Evolutionary conservation across 1,140 invertebrate species (phyloP), one percentile per base, ranked within the genome.

Genomic region (Listronotus oregonensis): DNA sequence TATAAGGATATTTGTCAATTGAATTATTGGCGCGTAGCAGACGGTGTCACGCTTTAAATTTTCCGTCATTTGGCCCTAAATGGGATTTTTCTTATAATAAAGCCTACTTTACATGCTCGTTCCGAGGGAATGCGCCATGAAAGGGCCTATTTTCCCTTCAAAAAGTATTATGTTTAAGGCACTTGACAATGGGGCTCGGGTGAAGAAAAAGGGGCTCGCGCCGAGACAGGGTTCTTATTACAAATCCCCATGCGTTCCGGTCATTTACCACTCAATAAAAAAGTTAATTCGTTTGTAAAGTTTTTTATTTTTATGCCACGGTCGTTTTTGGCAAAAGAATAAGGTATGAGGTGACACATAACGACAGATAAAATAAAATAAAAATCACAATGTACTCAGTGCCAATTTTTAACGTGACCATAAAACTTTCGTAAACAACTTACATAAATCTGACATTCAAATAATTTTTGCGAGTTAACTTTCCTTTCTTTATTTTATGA

Each of bases 91-190:
- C 66, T 66, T 71, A 69, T 73, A 71, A 73, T 72, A 71, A 69
- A 74, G 65, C 58, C 69, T 71, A 69, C 66, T 74, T 71, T 74
- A 74, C 71, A 74, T 73, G 72, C 66, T 68, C 68, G 63, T 67
- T 70, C 66, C 51, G 63, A 72, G 67, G 68, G 70, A 57, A 64
- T n/a, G 56, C 37, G 56, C 50, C 59, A 57, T 69, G 64, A 69
- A 71, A 69, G 52, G 61, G 57, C 60, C 43, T 56, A 66, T 68
- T 68, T 59, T 65, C 55, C 56, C 43, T 67, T 66, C 64, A 37
- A 59, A 67, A 62, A 66, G 57, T 49, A 58, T 68, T 58, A 68
- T 62, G 58, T 64, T 59, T 61, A 56, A 67, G 56, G 46, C 62
- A 54, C 44, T 55, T 56, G 32, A 68, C 66, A 68, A 68, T 68